Evolutionary conservation across 2,797 vertebrate species (phyloP).

Genomic region (Thripadectes ignobilis): DNA sequence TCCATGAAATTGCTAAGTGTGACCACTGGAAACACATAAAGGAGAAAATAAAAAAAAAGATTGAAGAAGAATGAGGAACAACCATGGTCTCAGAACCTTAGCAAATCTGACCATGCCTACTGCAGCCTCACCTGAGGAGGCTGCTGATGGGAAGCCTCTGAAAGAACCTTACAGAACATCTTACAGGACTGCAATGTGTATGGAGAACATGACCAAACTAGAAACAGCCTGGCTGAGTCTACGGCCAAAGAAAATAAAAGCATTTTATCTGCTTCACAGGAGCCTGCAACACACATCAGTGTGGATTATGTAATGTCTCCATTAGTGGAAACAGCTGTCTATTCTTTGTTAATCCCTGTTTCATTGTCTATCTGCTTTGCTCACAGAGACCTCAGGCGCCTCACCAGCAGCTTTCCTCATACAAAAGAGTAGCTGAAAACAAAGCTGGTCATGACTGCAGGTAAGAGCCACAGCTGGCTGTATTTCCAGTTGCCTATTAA

Average conservation of each 20-base stretch:
- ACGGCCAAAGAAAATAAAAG: not conserved
- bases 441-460: not conserved
- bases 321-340: slow-evolving; percentile 40
- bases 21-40: not conserved
- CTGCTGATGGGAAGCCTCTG: not conserved
- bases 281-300: not conserved
- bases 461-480: slow-evolving; percentile 35
- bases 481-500: slow-evolving; percentile 21
- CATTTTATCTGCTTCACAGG: not conserved
- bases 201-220: not conserved
- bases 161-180: not conserved
- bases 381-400: not conserved
- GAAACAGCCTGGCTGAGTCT: not conserved
- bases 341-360: slow-evolving; percentile 5
- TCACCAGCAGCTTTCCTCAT: not conserved
- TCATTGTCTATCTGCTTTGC: slow-evolving; percentile 12
- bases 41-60: not conserved
- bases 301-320: slow-evolving; percentile 32
- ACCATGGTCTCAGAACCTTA: not conserved
- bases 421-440: slow-evolving; percentile 41
- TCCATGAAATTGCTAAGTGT: not conserved
- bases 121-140: not conserved
- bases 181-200: fast-evolving
- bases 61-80: not conserved
- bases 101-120: not conserved